Percentiles rank a stretch among this genome's conserved stretches.
Conservation (phyloP, 1,140 invertebrate species). For the Drosophila subpulchrella region DNA sequence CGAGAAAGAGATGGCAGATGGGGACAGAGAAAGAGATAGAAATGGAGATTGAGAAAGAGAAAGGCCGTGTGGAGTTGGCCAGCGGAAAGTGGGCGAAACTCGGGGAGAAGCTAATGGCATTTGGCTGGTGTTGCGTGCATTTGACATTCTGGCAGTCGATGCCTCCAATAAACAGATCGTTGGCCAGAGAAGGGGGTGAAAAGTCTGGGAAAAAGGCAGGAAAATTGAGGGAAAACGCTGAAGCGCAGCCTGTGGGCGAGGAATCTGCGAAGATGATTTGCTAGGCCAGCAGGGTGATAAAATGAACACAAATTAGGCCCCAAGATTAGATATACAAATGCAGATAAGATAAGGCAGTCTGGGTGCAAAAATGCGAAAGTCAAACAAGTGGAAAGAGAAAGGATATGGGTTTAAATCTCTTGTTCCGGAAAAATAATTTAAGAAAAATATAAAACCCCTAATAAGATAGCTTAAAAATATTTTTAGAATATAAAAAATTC, state of each 20-base stretch:
- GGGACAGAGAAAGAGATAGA: not conserved
- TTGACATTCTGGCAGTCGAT: conserved; percentile 48
- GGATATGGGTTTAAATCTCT: not conserved
- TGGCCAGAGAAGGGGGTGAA: not conserved
- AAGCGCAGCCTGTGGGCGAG: conserved; percentile 29
- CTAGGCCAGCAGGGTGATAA: conserved; percentile 21
- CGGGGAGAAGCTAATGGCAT: conserved; percentile 37
- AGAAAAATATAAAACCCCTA: not conserved
- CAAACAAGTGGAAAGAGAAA: not conserved
- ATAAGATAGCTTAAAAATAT: too few species aligned
- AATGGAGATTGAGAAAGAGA: conserved; percentile 17
- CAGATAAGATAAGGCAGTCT: conserved; percentile 16
- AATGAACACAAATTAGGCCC: conserved; percentile 13
- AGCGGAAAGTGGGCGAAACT: conserved; percentile 36
- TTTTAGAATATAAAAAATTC: too few species aligned
- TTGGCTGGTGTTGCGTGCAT: conserved; percentile 58
- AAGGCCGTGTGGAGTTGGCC: conserved; percentile 18
- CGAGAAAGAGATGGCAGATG: conserved; percentile 1
- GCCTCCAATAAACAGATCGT: conserved; percentile 21
- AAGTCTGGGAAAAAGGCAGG: not conserved
- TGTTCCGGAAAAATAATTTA: not conserved
- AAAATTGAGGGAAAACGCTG: conserved; percentile 1
- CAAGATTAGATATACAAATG: conserved; percentile 21
- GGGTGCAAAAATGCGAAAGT: not conserved
- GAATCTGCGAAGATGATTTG: conserved; percentile 12